These are phyloP conservation scores for Polydrusus cervinus DNA, from an alignment of 2,888 invertebrate species.

Conservation along the genomic window DNA sequence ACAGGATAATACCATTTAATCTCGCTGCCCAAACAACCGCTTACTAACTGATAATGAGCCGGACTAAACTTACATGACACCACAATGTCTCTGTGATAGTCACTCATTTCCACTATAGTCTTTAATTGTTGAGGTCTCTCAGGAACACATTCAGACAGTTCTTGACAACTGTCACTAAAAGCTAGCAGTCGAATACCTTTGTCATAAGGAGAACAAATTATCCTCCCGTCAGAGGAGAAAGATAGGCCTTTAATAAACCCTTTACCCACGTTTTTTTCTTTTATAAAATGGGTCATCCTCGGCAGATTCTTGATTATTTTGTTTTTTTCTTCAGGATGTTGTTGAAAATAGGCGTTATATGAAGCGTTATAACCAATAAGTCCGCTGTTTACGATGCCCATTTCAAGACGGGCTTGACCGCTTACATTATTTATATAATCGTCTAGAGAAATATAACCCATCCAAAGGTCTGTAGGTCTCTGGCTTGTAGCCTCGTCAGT, in stretches of 20 bases:
- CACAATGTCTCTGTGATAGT: constrained; percentile 88
- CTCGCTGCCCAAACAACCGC: constrained; percentile 91
- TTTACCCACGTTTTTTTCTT: constrained; percentile 91
- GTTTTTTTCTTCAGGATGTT: constrained; percentile 65
- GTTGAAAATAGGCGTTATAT: constrained; percentile 63
- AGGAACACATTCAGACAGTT: constrained; percentile 82
- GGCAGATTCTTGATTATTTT: constrained; percentile 82
- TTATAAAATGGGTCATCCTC: constrained; percentile 86
- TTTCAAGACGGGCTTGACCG: constrained; percentile 57
- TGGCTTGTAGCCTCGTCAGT: constrained; percentile 58
- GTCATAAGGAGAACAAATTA: constrained; percentile 93
- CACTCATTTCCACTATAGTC: constrained; percentile 80
- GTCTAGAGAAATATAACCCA: constrained; percentile 67
- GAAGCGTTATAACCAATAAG: constrained; percentile 62
- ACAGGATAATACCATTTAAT: constrained; percentile 92
- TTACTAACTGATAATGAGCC: constrained; percentile 87
- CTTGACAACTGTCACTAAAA: constrained; percentile 84
- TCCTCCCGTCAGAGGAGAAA: constrained; percentile 91
- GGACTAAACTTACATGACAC: constrained; percentile 94
- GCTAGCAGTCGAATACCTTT: constrained; percentile 89
- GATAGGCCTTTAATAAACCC: constrained; percentile 95
- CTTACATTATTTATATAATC: constrained; percentile 57
- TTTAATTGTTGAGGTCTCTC: constrained; percentile 72
- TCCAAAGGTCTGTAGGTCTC: constrained; percentile 69
- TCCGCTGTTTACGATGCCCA: constrained; percentile 68